phyloP scores from a whole-genome alignment of 2,888 invertebrate species.

The Cylloceria caligata region DNA sequence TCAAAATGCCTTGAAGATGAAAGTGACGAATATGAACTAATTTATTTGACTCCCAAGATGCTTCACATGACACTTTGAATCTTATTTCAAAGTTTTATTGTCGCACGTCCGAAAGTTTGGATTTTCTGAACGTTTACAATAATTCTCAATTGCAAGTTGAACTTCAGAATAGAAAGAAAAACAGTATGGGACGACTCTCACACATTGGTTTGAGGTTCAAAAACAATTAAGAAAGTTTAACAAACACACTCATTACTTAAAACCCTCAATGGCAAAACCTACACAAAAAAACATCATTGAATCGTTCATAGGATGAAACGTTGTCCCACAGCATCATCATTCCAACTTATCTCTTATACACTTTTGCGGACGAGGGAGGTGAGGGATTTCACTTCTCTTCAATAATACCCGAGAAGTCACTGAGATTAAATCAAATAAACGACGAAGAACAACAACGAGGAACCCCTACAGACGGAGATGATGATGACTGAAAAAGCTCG shows the following conservation, averaged over 20 bases:
- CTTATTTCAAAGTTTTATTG: not conserved
- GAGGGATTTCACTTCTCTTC: not conserved
- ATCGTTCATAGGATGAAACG: not conserved
- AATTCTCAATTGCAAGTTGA: too few species aligned
- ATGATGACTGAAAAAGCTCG: slow-evolving; percentile 55
- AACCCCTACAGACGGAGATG: slow-evolving; percentile 18
- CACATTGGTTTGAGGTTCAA: not conserved
- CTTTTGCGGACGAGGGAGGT: not conserved
- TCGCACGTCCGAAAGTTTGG: not conserved
- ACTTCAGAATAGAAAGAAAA: too few species aligned
- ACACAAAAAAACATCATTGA: not conserved
- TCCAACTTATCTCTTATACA: not conserved
- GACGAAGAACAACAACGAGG: slow-evolving; percentile 34
- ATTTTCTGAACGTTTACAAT: too few species aligned
- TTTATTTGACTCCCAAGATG: not conserved
- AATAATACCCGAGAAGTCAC: not conserved
- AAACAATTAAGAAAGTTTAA: not conserved
- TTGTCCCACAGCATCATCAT: slow-evolving; percentile 1
- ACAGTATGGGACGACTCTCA: not conserved
- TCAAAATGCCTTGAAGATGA: too few species aligned
- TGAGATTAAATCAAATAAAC: slow-evolving; percentile 29
- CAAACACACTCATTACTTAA: slow-evolving; percentile 7
- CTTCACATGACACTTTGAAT: not conserved
- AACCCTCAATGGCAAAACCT: not conserved
- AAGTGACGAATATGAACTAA: not conserved